Evolutionary conservation across 2,113 vertebrate species (phyloP).

Genomic region (Sphyrna mokarran): DNA sequence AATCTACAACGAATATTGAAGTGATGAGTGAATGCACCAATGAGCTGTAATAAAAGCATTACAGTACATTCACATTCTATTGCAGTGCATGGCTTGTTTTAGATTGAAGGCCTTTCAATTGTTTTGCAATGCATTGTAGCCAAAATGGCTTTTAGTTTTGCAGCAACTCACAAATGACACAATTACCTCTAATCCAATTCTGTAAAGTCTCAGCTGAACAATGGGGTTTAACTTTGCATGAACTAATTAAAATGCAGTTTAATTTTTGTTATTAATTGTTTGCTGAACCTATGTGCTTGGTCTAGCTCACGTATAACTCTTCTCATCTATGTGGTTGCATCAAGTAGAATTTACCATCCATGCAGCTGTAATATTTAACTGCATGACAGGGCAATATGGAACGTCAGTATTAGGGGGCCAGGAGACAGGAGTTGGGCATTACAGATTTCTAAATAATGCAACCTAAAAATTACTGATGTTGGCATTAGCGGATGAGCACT

Average conservation of each 20-base stretch:
- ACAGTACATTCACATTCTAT: not conserved
- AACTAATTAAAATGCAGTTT: not conserved
- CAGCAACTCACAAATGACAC: not conserved
- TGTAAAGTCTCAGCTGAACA: not conserved
- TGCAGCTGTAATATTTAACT: not conserved
- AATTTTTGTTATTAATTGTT: not conserved
- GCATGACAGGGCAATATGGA: not conserved
- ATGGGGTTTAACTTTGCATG: not conserved
- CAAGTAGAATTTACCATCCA: not conserved
- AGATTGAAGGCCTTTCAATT: not conserved
- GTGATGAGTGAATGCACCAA: not conserved
- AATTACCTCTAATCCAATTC: not conserved
- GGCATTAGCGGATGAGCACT: not conserved
- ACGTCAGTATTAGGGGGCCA: not conserved
- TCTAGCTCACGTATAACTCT: not conserved
- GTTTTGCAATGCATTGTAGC: not conserved
- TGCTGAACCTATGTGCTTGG: not conserved
- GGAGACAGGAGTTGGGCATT: not conserved
- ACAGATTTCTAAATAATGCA: not conserved
- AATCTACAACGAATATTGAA: conserved; percentile 16
- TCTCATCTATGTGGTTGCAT: not conserved
- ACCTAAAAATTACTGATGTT: not conserved
- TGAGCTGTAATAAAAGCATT: not conserved
- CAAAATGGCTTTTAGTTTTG: not conserved
- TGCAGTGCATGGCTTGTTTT: not conserved